A percentile compares a stretch with the other conserved stretches of the same genome.
These are phyloP conservation scores for Proteles cristata DNA, from an alignment of 2,113 vertebrate genomes.

Conservation along the genomic window DNA sequence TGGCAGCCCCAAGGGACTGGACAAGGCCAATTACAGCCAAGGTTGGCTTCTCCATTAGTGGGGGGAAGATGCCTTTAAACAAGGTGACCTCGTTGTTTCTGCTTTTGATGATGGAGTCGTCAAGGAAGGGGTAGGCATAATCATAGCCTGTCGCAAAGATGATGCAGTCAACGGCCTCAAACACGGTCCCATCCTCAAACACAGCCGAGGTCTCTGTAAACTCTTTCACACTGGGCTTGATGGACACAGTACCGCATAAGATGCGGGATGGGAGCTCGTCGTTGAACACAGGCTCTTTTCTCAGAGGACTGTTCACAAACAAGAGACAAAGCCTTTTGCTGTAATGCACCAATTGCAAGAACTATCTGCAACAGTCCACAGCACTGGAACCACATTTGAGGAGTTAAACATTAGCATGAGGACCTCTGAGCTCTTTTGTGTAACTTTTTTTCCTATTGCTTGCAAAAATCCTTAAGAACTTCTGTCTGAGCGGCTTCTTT, in stretches of 20 bases:
- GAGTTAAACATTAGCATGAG: background rate
- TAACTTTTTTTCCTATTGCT: background rate
- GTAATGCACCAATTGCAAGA: background rate
- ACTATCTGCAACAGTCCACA: background rate
- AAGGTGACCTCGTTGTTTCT: conserved; percentile 84
- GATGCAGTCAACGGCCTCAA: conserved; percentile 88
- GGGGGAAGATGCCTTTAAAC: conserved; percentile 90
- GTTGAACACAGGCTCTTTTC: conserved; percentile 86
- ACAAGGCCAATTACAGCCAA: conserved; percentile 90
- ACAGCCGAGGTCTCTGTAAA: conserved; percentile 86
- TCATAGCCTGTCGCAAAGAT: conserved; percentile 93
- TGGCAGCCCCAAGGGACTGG: conserved; percentile 86
- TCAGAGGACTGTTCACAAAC: conserved; percentile 82
- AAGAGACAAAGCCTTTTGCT: background rate
- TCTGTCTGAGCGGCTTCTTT: background rate
- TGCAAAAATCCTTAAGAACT: background rate
- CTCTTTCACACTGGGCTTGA: conserved; percentile 88
- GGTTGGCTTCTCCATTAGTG: conserved; percentile 86
- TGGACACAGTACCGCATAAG: conserved; percentile 85
- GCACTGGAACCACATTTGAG: background rate
- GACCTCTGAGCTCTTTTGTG: background rate
- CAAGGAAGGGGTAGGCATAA: conserved; percentile 88
- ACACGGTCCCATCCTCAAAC: conserved; percentile 90
- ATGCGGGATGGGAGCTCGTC: conserved; percentile 90
- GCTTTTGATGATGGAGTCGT: conserved; percentile 83